These are phyloP conservation scores for Babyrousa celebensis DNA, from an alignment of 2,797 vertebrate species.

Conservation along the genomic window DNA sequence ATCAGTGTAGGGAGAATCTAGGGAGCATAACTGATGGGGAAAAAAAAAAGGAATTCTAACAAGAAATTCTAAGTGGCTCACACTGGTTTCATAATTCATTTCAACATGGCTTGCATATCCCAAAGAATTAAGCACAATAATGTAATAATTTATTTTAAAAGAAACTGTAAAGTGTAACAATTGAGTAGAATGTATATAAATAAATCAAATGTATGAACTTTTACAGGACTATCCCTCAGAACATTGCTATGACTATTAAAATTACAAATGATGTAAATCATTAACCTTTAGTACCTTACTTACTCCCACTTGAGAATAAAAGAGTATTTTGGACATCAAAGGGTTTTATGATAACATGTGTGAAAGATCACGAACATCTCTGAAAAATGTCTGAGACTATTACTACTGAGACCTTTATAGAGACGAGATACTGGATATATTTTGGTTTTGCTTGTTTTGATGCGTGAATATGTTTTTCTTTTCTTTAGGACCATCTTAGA, in stretches of 20 bases:
- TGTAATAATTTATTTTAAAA: not conserved
- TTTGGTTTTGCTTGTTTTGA: not conserved
- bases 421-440: not conserved
- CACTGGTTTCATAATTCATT: not conserved
- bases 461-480: not conserved
- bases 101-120: not conserved
- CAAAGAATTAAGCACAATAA: conserved; percentile 34
- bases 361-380: not conserved
- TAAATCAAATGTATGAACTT: not conserved
- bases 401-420: not conserved
- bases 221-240: not conserved
- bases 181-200: not conserved
- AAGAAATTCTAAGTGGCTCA: conserved; percentile 37
- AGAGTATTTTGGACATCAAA: not conserved
- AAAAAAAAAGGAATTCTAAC: not conserved
- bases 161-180: not conserved
- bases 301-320: not conserved
- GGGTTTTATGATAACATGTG: not conserved
- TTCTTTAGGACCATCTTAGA: not conserved
- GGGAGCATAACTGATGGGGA: not conserved
- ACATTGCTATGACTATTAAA: not conserved
- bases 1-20: not conserved
- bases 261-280: not conserved
- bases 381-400: not conserved
- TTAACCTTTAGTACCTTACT: not conserved